Evolutionary conservation across 2,113 vertebrate species (phyloP).

Genomic region (Cyphomyrus discorhynchus): DNA sequence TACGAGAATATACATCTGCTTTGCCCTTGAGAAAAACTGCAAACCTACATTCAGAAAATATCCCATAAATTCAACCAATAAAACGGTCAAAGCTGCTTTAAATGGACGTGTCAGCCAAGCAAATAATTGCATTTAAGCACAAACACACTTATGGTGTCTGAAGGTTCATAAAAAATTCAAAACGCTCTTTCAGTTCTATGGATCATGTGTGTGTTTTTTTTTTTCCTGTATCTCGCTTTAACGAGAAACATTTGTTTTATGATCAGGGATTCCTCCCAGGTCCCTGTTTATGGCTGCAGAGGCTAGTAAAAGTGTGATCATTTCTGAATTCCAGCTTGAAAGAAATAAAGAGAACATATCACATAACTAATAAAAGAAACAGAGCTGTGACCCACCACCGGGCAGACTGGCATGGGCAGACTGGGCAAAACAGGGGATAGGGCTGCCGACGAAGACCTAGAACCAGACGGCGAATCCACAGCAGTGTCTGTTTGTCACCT

Average conservation of each 20-base stretch:
- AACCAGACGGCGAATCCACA: not conserved
- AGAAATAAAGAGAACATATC: not conserved
- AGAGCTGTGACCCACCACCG: not conserved
- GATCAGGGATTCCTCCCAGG: not conserved
- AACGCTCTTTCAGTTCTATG: not conserved
- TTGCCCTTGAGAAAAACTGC: not conserved
- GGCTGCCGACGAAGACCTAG: not conserved
- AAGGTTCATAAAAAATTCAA: slow-evolving; percentile 17
- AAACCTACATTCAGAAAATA: not conserved
- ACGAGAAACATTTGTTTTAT: not conserved
- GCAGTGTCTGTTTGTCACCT: not conserved
- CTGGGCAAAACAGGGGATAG: not conserved
- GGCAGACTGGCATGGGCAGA: not conserved
- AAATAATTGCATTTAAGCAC: not conserved
- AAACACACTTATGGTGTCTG: not conserved
- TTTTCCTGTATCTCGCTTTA: not conserved
- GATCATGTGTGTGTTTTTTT: not conserved
- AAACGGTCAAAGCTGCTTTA: not conserved
- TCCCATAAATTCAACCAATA: not conserved
- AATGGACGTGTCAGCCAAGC: not conserved
- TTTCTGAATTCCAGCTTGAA: not conserved
- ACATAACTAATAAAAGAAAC: not conserved
- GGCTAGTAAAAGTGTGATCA: not conserved
- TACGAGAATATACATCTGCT: not conserved
- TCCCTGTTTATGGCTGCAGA: not conserved